phyloP scores from a whole-genome alignment of 1,140 invertebrate species.

The Phymorhynchus buccinoides region DNA sequence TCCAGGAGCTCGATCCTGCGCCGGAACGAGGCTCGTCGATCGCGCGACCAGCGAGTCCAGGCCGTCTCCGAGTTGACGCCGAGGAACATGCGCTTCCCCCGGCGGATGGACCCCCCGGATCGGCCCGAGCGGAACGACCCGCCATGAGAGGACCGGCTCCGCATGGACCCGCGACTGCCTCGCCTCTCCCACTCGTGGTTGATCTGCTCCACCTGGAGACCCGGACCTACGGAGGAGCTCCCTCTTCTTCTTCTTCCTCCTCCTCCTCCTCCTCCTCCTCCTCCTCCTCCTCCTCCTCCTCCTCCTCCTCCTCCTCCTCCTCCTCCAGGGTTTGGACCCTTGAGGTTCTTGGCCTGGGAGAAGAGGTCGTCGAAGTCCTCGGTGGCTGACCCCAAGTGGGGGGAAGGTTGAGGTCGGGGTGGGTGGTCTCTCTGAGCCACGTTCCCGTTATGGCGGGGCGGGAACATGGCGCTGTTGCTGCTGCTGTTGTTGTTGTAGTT shows the following conservation, averaged over 20 bases:
- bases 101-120: slow-evolving; percentile 47
- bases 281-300: background rate
- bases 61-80: slow-evolving; percentile 57
- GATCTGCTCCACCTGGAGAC: slow-evolving; percentile 55
- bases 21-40: slow-evolving; percentile 64
- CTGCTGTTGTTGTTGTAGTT: background rate
- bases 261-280: background rate
- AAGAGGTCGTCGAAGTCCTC: slow-evolving; percentile 35
- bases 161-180: slow-evolving; percentile 42
- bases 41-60: slow-evolving; percentile 70
- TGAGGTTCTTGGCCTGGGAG: slow-evolving; percentile 11
- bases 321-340: background rate
- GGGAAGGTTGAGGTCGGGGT: background rate
- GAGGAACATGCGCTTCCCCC: slow-evolving; percentile 53
- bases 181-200: slow-evolving; percentile 59
- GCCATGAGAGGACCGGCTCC: slow-evolving; percentile 52
- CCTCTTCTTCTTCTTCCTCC: no score
- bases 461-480: background rate
- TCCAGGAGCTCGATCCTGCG: slow-evolving; percentile 64
- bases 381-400: background rate
- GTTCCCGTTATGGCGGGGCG: slow-evolving; percentile 5
- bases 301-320: background rate
- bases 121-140: slow-evolving; percentile 56
- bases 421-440: background rate
- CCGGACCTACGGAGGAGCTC: no score